Evolutionary conservation across 2,113 vertebrate genomes (phyloP).

Genomic region (Odocoileus virginianus): DNA sequence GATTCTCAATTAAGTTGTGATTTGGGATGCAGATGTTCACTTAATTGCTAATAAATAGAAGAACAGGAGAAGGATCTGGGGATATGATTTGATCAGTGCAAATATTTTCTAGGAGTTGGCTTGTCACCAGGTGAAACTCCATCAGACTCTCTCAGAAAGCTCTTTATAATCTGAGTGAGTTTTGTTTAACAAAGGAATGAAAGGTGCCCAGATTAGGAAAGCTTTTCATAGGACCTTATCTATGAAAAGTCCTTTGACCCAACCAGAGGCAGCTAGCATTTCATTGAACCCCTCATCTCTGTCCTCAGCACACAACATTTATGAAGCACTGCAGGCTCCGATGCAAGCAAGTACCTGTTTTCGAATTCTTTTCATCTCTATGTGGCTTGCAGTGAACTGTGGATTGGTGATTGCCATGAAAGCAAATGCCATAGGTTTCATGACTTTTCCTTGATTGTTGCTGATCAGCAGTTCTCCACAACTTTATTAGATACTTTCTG

Average conservation of each 20-base stretch:
- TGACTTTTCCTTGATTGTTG: background rate
- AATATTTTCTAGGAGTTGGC: slow-evolving; percentile 56
- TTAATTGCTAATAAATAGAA: slow-evolving; percentile 67
- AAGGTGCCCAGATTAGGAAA: background rate
- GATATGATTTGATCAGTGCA: background rate
- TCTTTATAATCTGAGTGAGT: background rate
- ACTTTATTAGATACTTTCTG: background rate
- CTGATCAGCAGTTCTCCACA: background rate
- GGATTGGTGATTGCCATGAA: background rate
- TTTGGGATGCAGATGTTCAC: slow-evolving; percentile 51
- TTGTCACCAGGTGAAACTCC: slow-evolving; percentile 4
- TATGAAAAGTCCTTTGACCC: slow-evolving; percentile 22
- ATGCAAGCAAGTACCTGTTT: background rate
- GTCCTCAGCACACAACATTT: background rate
- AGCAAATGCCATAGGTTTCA: background rate
- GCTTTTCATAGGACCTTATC: background rate
- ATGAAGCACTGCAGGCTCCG: background rate
- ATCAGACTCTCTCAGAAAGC: background rate
- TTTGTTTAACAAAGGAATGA: background rate
- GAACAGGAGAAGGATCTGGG: background rate
- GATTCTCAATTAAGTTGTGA: slow-evolving; percentile 66
- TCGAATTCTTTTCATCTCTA: background rate
- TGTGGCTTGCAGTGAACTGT: background rate
- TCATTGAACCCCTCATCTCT: background rate
- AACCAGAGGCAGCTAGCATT: background rate